These are phyloP conservation scores for Sebastes diploproa DNA, from an alignment of 2,797 vertebrate species.

Conservation along the genomic window DNA sequence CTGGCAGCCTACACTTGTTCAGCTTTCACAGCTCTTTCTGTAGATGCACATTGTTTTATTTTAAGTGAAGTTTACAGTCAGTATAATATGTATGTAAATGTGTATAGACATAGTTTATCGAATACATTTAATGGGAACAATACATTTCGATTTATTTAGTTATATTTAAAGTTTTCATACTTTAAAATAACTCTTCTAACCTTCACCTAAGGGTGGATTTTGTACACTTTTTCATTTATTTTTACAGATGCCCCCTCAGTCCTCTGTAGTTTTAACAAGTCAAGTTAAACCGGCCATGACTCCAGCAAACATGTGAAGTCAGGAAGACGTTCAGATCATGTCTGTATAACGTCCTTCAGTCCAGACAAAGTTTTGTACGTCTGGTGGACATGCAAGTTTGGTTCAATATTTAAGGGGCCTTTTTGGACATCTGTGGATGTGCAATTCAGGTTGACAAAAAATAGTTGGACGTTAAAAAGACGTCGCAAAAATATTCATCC, in stretches of 20 bases:
- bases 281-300: not conserved
- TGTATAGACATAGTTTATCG: not conserved
- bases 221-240: not conserved
- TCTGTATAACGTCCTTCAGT: too few species aligned
- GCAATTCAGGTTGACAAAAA: too few species aligned
- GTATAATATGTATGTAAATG: not conserved
- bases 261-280: not conserved
- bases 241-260: not conserved
- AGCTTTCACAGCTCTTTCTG: not conserved
- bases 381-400: too few species aligned
- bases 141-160: not conserved
- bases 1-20: slow-evolving; percentile 11
- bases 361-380: too few species aligned
- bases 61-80: not conserved
- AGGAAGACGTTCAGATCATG: too few species aligned
- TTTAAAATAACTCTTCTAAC: not conserved
- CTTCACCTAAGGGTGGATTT: not conserved
- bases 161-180: not conserved
- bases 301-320: too few species aligned
- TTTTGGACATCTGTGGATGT: too few species aligned
- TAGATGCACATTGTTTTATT: not conserved
- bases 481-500: too few species aligned
- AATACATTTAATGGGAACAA: not conserved
- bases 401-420: too few species aligned
- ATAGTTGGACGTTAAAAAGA: too few species aligned